Evolutionary conservation across 2,888 invertebrate species (phyloP), one percentile per base, ranked within the genome.

Genomic region (Agrotis segetum): DNA sequence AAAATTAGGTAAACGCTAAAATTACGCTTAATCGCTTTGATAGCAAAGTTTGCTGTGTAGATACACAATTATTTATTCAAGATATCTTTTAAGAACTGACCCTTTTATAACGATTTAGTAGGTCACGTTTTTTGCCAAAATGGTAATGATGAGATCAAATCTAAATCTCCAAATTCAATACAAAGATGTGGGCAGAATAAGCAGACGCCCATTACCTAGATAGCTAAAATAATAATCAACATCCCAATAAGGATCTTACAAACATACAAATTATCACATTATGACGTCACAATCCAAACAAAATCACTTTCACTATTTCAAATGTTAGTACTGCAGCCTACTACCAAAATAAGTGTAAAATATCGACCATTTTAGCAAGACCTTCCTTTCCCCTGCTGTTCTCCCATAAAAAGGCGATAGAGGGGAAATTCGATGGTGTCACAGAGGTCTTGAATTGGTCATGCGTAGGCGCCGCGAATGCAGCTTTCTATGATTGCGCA

Each of bases 401-500:
- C 14, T 34, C 6, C 16, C 17, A 29, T 49, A 61, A 69, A 68
- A 68, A 44, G 65, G 67, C 29, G 44, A 19, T 13, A 46, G 19
- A 72, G 63, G 70, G 58, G 77, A 40, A 64, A 65, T 71, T 64
- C 53, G 34, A 61, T 79, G 65, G 67, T 74, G 71, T 62, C 67
- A 71, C 50, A 66, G 60, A 61, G 70, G 69, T 76, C 68, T 85
- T 46, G n/a, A 9, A 47, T 44, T 83, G 63, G 73, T 73, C 46
- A 66, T 62, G 78, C 78, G 85, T 88, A 82, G 88, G 87, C 85
- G 85, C 69, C 67, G 61, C 74, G 81, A 80, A 79, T 81, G 71
- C 79, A 77, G 82, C 88, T 88, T 88, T 88, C 88, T 87, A 88
- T 60, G 74, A 79, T 88, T 88, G 75, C 82, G 84, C 77, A 88